phyloP scores from a whole-genome alignment of 2,113 vertebrate genomes.

The Aptenodytes forsteri region DNA sequence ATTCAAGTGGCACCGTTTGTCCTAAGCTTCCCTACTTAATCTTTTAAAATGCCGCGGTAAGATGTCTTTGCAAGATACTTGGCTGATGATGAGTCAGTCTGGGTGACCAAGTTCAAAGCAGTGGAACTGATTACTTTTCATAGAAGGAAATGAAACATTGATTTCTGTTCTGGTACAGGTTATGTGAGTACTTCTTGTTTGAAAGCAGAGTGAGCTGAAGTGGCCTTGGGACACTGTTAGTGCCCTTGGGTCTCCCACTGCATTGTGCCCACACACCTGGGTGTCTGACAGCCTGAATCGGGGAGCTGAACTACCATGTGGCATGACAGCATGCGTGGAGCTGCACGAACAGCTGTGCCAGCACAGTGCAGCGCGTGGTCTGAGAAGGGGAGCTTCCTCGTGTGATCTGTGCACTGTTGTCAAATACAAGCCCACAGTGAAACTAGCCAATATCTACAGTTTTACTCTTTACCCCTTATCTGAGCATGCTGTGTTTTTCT shows the following conservation, averaged over 20 bases:
- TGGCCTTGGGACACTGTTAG: neutral
- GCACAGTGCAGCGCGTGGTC: neutral
- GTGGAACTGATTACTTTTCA: neutral
- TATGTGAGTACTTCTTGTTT: neutral
- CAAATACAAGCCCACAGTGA: neutral
- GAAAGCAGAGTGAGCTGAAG: neutral
- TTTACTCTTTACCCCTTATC: neutral
- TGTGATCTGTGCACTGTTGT: fast-evolving
- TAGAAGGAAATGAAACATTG: neutral
- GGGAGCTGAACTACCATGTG: neutral
- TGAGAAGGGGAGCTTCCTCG: fast-evolving
- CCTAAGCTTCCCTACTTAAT: neutral
- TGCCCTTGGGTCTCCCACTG: neutral
- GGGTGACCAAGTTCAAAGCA: neutral
- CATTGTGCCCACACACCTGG: neutral
- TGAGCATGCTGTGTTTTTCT: neutral
- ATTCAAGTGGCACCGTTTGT: neutral
- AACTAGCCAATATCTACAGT: neutral
- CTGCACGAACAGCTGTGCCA: neutral
- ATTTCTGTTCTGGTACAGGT: neutral
- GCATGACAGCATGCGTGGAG: neutral
- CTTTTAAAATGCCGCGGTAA: neutral
- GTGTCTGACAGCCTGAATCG: neutral
- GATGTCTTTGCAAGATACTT: neutral
- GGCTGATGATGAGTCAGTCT: neutral